phyloP scores from a whole-genome alignment of 1,140 invertebrate species.

The Drosophila chauvacae region DNA sequence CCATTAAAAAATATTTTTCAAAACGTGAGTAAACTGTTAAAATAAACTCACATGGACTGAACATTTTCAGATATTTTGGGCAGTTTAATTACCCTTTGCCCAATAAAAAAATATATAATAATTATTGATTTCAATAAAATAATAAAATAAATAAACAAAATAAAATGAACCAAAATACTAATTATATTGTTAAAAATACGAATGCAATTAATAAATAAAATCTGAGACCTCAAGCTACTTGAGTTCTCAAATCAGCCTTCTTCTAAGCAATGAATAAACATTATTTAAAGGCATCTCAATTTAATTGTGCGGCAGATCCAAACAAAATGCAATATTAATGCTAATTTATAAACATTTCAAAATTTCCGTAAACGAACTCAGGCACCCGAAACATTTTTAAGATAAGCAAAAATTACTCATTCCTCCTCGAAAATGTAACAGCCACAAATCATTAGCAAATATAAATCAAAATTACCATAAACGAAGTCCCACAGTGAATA shows the following conservation, averaged over 20 bases:
- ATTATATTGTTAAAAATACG: neutral
- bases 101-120: neutral
- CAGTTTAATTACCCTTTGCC: neutral
- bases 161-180: no score
- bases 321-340: slow-evolving; percentile 9
- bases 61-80: neutral
- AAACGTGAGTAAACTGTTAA: neutral
- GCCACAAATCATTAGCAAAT: slow-evolving; percentile 29
- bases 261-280: neutral
- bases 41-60: neutral
- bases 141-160: neutral
- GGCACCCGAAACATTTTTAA: slow-evolving; percentile 1
- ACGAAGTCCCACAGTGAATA: neutral
- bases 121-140: neutral
- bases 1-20: no score
- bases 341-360: slow-evolving; percentile 23
- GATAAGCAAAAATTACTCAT: slow-evolving; percentile 9
- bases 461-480: slow-evolving; percentile 49
- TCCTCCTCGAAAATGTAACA: neutral
- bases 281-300: neutral
- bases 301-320: slow-evolving; percentile 4
- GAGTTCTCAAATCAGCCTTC: neutral
- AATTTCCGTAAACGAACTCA: neutral
- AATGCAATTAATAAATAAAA: neutral
- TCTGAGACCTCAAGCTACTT: neutral